phyloP scores from a whole-genome alignment of 2,797 vertebrate species.

The Cercopithecus diana region DNA sequence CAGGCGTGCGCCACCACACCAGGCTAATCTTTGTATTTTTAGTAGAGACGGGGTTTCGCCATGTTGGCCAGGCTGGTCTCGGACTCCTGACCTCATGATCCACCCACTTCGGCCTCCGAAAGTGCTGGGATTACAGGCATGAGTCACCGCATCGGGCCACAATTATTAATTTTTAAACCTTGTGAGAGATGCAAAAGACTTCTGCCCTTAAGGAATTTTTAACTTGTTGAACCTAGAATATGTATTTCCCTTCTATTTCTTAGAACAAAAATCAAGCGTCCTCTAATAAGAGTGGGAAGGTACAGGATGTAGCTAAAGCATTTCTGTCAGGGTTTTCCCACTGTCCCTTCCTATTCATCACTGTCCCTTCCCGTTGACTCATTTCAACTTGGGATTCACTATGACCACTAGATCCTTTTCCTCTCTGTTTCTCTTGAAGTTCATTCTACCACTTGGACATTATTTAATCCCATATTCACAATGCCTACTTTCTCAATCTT shows the following conservation, averaged over 20 bases:
- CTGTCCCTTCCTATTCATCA: neutral
- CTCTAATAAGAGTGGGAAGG: neutral
- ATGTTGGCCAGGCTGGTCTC: too few relatives aligned
- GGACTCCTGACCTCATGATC: too few relatives aligned
- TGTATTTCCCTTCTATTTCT: neutral
- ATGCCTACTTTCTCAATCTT: neutral
- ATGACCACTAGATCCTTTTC: neutral
- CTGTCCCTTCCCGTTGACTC: neutral
- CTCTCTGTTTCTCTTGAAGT: neutral
- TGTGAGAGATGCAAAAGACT: neutral
- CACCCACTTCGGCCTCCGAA: too few relatives aligned
- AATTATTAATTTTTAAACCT: neutral
- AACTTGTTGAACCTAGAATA: neutral
- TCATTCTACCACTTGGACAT: neutral
- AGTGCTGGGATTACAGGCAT: too few relatives aligned
- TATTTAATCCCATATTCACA: neutral
- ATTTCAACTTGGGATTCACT: neutral
- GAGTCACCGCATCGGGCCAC: too few relatives aligned
- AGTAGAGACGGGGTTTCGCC: too few relatives aligned
- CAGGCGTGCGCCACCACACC: too few relatives aligned
- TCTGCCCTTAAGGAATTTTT: neutral
- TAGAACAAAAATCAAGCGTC: neutral
- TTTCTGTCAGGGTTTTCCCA: neutral
- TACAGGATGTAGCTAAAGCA: neutral
- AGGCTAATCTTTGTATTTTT: too few relatives aligned